phyloP scores from a whole-genome alignment of 1,140 invertebrate genomes.

The Philotrypesis tridentata region DNA sequence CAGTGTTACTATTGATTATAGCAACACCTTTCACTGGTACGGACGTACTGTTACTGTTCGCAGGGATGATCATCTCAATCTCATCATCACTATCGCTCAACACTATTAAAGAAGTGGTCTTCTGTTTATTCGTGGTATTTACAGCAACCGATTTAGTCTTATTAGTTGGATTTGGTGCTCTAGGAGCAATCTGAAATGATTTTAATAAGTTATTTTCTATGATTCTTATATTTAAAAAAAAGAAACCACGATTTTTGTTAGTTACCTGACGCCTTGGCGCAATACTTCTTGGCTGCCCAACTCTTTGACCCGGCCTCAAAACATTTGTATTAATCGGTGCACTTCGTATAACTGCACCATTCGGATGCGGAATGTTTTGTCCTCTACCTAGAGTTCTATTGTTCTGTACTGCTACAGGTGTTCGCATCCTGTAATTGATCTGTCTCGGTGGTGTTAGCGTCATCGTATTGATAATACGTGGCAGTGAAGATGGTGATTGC shows the following conservation, averaged over 20 bases:
- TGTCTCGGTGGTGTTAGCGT: constrained; percentile 19
- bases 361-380: constrained; percentile 52
- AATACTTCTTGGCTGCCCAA: not conserved
- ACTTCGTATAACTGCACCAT: constrained; percentile 54
- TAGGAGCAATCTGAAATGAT: not conserved
- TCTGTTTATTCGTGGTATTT: constrained; percentile 44
- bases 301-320: constrained; percentile 34
- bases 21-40: not conserved
- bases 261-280: constrained; percentile 25
- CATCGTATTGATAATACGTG: constrained; percentile 44
- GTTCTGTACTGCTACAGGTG: not conserved
- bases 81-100: constrained; percentile 71
- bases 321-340: constrained; percentile 29
- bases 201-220: not conserved
- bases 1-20: constrained; percentile 24
- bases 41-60: constrained; percentile 49
- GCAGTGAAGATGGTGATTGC: not conserved
- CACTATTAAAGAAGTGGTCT: constrained; percentile 67
- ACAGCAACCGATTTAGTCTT: constrained; percentile 14
- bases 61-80: constrained; percentile 69
- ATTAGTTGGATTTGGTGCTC: not conserved
- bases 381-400: not conserved
- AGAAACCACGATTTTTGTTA: not conserved
- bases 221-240: not conserved
- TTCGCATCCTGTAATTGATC: constrained; percentile 30